Percentiles rank a stretch among this genome's conserved stretches.
Conservation (phyloP, 2,888 invertebrate genomes). For the Mantis religiosa region DNA sequence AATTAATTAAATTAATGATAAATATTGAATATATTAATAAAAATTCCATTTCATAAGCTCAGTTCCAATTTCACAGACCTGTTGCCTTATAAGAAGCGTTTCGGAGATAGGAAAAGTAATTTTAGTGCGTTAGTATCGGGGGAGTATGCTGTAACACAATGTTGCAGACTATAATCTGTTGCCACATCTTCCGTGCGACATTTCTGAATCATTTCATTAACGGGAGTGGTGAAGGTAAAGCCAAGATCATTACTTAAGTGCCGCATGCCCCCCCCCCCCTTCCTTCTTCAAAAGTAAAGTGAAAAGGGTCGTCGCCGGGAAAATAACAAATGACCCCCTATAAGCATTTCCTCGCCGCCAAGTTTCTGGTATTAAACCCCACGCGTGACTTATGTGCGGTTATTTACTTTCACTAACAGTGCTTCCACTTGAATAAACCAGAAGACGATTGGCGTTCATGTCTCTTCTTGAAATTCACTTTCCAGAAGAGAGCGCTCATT, state of each 20-base stretch:
- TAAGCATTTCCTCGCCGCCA: neutral
- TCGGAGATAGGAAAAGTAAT: too few species aligned
- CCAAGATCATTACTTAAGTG: neutral
- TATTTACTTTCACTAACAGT: neutral
- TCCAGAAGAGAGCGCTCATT: too few species aligned
- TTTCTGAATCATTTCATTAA: neutral
- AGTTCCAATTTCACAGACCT: too few species aligned
- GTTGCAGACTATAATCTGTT: too few species aligned
- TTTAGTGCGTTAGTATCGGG: too few species aligned
- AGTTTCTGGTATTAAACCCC: neutral
- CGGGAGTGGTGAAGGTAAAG: neutral
- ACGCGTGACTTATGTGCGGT: neutral
- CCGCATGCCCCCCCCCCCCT: too few species aligned
- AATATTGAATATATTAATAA: too few species aligned
- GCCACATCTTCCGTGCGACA: neutral
- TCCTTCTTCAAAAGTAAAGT: neutral
- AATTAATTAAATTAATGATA: too few species aligned
- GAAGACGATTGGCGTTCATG: neutral
- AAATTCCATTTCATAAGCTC: too few species aligned
- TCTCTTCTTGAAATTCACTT: too few species aligned
- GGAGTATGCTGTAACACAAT: too few species aligned
- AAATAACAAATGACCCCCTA: neutral
- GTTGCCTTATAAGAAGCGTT: too few species aligned
- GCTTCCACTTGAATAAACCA: neutral
- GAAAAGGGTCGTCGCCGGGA: neutral